phyloP scores from a whole-genome alignment of 2,888 invertebrate genomes.

The Leucophenga montana region DNA sequence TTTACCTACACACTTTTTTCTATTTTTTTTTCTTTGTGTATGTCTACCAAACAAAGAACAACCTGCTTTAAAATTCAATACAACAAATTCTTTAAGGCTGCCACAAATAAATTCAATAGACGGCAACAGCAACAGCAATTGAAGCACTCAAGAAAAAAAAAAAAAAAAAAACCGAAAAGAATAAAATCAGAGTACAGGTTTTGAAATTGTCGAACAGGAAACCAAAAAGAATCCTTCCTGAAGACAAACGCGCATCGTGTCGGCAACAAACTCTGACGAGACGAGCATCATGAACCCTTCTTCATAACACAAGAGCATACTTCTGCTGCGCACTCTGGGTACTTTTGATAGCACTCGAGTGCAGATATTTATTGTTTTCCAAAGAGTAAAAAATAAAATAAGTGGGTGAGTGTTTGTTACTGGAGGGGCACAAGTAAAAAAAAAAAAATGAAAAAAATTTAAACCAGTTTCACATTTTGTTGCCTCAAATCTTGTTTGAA shows the following conservation, averaged over 20 bases:
- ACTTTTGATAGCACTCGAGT: conserved; percentile 39
- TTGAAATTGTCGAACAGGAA: no score
- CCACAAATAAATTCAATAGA: no score
- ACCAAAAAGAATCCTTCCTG: conserved; percentile 15
- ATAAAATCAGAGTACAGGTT: no score
- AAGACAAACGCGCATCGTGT: conserved; percentile 7
- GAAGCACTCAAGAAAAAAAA: no score
- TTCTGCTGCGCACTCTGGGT: conserved; percentile 13
- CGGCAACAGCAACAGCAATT: no score
- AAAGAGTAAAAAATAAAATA: conserved; percentile 24
- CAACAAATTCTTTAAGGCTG: no score
- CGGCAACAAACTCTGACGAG: background rate
- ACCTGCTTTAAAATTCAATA: no score
- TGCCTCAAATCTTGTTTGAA: conserved; percentile 2
- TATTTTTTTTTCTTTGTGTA: no score
- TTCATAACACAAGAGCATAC: conserved; percentile 25
- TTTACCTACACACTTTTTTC: no score
- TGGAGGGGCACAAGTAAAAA: background rate
- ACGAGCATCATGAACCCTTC: conserved; percentile 24
- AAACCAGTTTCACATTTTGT: background rate
- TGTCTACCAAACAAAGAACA: no score
- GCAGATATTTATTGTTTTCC: conserved; percentile 36
- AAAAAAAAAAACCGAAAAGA: no score
- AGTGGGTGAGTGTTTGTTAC: conserved; percentile 36
- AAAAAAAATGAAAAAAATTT: conserved; percentile 31